phyloP scores from a whole-genome alignment of 1,140 invertebrate genomes.

The Bombus waltoni region DNA sequence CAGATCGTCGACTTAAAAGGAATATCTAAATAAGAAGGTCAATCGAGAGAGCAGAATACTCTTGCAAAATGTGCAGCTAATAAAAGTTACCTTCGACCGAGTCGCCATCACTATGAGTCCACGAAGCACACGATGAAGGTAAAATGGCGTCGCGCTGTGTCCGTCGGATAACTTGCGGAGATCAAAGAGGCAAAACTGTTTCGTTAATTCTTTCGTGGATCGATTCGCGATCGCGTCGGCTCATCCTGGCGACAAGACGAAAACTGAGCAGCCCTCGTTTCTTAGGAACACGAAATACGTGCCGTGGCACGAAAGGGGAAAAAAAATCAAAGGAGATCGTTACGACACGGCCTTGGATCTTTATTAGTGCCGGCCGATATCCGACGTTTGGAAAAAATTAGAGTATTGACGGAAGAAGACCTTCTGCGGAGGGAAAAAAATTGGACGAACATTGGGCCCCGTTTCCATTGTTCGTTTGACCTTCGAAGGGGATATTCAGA shows the following conservation, averaged over 20 bases:
- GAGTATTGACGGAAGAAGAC: slow-evolving; percentile 80
- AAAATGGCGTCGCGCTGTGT: slow-evolving; percentile 23
- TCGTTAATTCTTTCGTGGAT: neutral
- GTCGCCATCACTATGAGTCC: neutral
- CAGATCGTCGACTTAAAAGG: too few relatives aligned
- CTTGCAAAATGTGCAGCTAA: neutral
- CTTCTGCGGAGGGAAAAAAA: slow-evolving; percentile 66
- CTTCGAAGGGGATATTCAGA: slow-evolving; percentile 35
- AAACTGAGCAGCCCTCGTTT: slow-evolving; percentile 65
- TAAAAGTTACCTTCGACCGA: neutral
- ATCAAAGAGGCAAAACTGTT: neutral
- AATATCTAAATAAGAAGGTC: neutral
- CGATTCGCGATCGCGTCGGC: slow-evolving; percentile 35
- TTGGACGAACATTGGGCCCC: slow-evolving; percentile 19
- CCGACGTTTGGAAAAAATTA: slow-evolving; percentile 76
- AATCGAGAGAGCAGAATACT: neutral
- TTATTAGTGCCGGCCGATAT: slow-evolving; percentile 72
- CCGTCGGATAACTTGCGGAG: slow-evolving; percentile 7
- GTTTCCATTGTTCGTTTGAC: slow-evolving; percentile 46
- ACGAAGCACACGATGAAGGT: neutral
- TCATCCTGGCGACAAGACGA: slow-evolving; percentile 59
- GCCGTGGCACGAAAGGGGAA: slow-evolving; percentile 53
- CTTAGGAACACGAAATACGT: slow-evolving; percentile 29
- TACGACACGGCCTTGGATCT: slow-evolving; percentile 76
- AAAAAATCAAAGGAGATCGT: slow-evolving; percentile 55